Percentiles rank a stretch among this genome's conserved stretches.
Evolutionary conservation across 2,888 invertebrate genomes (phyloP).

Genomic region (Aphidoletes aphidimyza): DNA sequence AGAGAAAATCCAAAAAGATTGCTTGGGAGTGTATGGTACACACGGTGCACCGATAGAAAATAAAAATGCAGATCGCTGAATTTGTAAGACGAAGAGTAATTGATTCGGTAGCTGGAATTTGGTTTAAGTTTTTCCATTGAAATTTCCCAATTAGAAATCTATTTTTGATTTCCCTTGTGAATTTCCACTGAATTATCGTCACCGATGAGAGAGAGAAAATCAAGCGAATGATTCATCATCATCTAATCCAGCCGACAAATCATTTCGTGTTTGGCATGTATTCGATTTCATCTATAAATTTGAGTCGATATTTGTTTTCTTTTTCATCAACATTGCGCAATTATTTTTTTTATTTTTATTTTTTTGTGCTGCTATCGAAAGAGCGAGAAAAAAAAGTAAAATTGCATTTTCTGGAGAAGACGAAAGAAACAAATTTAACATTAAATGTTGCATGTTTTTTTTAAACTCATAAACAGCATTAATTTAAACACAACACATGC

Average conservation of each 20-base stretch:
- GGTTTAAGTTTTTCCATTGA: constrained; percentile 1
- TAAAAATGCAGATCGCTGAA: too few relatives aligned
- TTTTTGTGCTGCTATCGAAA: too few relatives aligned
- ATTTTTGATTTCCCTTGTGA: background rate
- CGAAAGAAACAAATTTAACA: too few relatives aligned
- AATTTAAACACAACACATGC: too few relatives aligned
- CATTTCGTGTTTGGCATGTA: background rate
- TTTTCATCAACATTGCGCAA: too few relatives aligned
- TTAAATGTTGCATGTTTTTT: too few relatives aligned
- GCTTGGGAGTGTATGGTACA: background rate
- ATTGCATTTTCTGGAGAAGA: too few relatives aligned
- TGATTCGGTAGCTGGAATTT: background rate
- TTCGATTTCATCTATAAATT: background rate
- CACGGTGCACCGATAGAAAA: background rate
- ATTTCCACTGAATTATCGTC: background rate
- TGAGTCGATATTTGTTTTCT: too few relatives aligned
- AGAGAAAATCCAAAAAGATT: background rate
- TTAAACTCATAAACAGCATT: too few relatives aligned
- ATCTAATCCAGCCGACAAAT: background rate
- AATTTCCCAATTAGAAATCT: constrained; percentile 38
- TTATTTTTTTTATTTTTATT: too few relatives aligned
- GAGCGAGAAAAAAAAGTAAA: too few relatives aligned
- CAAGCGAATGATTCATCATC: background rate
- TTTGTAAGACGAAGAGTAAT: background rate
- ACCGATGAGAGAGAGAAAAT: background rate